These are phyloP conservation scores for Syngnathus acus DNA, from an alignment of 2,797 vertebrate species.

Conservation along the genomic window DNA sequence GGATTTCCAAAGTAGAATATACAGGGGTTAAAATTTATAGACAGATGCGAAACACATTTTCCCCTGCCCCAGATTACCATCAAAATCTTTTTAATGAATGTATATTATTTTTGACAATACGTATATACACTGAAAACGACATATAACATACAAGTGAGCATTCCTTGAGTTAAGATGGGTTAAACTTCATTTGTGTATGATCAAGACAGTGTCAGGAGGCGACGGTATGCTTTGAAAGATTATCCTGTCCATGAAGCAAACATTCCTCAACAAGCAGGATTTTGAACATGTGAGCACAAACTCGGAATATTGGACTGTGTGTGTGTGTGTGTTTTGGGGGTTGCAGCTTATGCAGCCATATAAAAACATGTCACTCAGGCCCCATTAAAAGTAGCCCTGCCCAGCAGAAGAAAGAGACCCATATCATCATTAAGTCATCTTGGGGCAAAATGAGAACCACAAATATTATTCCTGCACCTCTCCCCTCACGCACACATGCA, in stretches of 20 bases:
- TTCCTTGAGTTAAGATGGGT: not conserved
- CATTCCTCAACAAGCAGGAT: slow-evolving; percentile 20
- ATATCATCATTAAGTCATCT: slow-evolving; percentile 73
- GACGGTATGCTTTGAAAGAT: slow-evolving; percentile 38
- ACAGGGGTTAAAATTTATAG: not conserved
- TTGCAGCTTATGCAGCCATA: slow-evolving; percentile 34
- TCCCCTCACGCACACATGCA: slow-evolving; percentile 5
- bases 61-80: not conserved
- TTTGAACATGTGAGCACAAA: slow-evolving; percentile 29
- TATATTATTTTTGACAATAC: not conserved
- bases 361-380: slow-evolving; percentile 68
- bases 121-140: not conserved
- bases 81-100: not conserved
- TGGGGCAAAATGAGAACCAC: slow-evolving; percentile 55
- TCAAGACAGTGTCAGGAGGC: slow-evolving; percentile 9
- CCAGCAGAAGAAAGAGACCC: slow-evolving; percentile 60
- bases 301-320: slow-evolving; percentile 24
- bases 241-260: slow-evolving; percentile 30
- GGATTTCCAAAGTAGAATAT: not conserved
- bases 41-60: slow-evolving; percentile 1
- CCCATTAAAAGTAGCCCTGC: slow-evolving; percentile 66
- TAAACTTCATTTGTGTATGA: slow-evolving; percentile 2
- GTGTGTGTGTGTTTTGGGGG: slow-evolving; percentile 8
- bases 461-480: slow-evolving; percentile 67
- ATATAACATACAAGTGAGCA: slow-evolving; percentile 1